Evolutionary conservation across 30 jellyfish, hydroid and myxozoan genomes (phyloP).

Genomic region (Hydra vulgaris): DNA sequence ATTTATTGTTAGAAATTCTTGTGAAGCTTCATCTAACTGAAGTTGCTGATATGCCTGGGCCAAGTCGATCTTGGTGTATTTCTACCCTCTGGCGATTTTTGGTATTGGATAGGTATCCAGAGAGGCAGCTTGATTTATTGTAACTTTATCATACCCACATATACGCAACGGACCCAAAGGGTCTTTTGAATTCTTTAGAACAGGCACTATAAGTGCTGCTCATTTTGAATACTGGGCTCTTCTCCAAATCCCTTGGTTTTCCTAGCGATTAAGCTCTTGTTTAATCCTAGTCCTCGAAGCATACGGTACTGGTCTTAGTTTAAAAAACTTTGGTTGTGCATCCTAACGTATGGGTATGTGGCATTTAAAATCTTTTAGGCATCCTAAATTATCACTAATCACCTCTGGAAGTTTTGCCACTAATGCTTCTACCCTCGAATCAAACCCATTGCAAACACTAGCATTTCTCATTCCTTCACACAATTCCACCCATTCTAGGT

Average conservation of each 20-base stretch:
- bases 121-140: too few species aligned
- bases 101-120: slow-evolving; percentile 29
- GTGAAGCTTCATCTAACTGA: too few species aligned
- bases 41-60: slow-evolving; percentile 33
- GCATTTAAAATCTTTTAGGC: slow-evolving; percentile 8
- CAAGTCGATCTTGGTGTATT: slow-evolving; percentile 26
- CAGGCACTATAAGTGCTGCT: slow-evolving; percentile 32
- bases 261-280: slow-evolving; percentile 14
- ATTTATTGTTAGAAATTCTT: too few species aligned
- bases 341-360: neutral
- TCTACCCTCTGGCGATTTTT: slow-evolving; percentile 12
- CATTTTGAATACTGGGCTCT: slow-evolving; percentile 12
- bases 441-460: neutral
- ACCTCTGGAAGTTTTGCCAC: slow-evolving; percentile 25
- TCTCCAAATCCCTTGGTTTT: slow-evolving; percentile 11
- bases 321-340: too few species aligned
- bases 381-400: slow-evolving; percentile 11
- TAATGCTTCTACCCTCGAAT: slow-evolving; percentile 4
- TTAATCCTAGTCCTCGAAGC: slow-evolving; percentile 24
- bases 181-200: too few species aligned
- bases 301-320: too few species aligned
- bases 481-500: too few species aligned
- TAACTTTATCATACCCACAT: too few species aligned
- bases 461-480: slow-evolving; percentile 6
- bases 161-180: too few species aligned